Base-by-base conservation (phyloP, 2,797 vertebrate genomes). In the Oryzias dopingdopingensis region DNA sequence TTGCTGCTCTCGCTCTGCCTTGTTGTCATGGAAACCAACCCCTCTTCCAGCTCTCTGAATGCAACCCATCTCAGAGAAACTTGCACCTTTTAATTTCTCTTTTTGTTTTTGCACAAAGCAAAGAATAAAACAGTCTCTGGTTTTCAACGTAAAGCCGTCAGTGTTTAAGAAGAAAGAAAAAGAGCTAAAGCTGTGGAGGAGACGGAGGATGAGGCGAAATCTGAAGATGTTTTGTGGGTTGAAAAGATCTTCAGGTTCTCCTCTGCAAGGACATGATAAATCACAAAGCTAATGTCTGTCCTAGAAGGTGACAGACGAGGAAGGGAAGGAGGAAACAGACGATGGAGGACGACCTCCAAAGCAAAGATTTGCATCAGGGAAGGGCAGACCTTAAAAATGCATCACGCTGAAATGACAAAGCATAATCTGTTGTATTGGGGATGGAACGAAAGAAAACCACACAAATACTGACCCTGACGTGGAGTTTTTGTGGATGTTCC, bases 1-100 rank as follows among this genome's bases (percentile, higher is more conserved):
- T 76, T 37, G 68, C 77, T 65, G 68, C 70, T 64, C 74, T 75
- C 13, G 24, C 61, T 80, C 73, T 72, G 14, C 50, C 81, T 75
- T 67, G 83, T 86, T 83, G 82, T 85, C 85, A 88, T 85, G 83
- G 87, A 81, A 83, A 88, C 84, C 74, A 75, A 77, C 52, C 67
- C 47, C 53, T 67, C 43, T 64, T 52, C 32, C 52, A 65, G 49
- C 55, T 65, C 59, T 77, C 60, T 45, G 55, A 81, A 74, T 70
- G 76, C 56, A 49, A 64, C 68, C 59, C 72, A 48, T 70, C 56
- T 81, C 81, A 83, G 42, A 44, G 8, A 51, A 56, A 58, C 32
- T 37, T 37, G 32, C 22, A 20, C 52, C 42, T 59, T 44, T 7
- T 44, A 10, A 37, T 58, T 80, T 68, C 56, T 26, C 45, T 68